phyloP scores from a whole-genome alignment of 2,888 invertebrate species.

The Eristalinus sepulchralis region DNA sequence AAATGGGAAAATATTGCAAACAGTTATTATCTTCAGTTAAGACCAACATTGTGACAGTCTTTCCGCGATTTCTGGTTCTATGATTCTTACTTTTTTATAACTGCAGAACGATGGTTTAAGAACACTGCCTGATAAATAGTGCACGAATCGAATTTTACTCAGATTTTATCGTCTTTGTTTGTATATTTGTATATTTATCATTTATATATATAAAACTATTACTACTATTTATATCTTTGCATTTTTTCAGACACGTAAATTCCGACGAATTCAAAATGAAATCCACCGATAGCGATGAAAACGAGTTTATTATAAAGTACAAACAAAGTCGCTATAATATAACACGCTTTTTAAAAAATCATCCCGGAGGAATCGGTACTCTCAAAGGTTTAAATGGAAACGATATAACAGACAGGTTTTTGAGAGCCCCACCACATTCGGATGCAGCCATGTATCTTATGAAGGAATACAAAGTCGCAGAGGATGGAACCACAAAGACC shows the following conservation, averaged over 20 bases:
- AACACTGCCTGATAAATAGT: no score
- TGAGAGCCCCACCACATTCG: conserved; percentile 79
- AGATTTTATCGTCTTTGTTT: no score
- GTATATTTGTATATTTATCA: no score
- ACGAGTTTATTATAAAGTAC: conserved; percentile 79
- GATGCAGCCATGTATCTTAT: conserved; percentile 80
- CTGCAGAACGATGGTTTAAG: no score
- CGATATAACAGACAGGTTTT: conserved; percentile 78
- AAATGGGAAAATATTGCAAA: no score
- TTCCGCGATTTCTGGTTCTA: no score
- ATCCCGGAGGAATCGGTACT: conserved; percentile 88
- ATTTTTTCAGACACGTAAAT: no score
- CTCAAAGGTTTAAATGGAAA: conserved; percentile 80
- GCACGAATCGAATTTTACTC: no score
- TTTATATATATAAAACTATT: no score
- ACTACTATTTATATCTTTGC: not conserved
- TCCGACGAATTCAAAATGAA: not conserved
- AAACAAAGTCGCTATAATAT: conserved; percentile 84
- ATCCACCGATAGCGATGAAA: conserved; percentile 8
- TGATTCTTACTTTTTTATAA: no score
- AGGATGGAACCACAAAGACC: conserved; percentile 10
- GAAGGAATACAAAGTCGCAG: conserved; percentile 78
- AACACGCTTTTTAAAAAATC: conserved; percentile 85
- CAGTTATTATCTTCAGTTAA: no score
- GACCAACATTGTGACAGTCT: no score